phyloP scores from a whole-genome alignment of 2,113 vertebrate species.

The Myodes glareolus region DNA sequence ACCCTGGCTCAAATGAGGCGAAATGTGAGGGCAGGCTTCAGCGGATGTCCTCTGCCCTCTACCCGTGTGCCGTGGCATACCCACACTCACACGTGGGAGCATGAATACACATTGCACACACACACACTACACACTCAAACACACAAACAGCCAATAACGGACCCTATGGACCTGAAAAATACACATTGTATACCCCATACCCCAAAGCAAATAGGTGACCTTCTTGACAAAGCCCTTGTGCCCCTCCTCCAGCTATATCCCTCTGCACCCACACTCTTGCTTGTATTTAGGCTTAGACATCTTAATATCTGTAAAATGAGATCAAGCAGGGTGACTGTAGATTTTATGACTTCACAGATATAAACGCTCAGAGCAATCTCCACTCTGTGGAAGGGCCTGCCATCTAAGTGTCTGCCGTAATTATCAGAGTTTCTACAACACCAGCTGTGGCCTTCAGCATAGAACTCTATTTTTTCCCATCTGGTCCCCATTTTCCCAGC shows the following conservation, averaged over 20 bases:
- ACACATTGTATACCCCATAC: background rate
- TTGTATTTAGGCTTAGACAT: background rate
- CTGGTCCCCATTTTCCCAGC: background rate
- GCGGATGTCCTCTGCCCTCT: background rate
- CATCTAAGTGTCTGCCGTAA: background rate
- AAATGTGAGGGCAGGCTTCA: background rate
- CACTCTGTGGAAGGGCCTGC: background rate
- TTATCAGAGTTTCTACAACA: background rate
- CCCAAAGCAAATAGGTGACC: background rate
- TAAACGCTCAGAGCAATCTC: background rate
- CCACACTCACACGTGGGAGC: too few relatives aligned
- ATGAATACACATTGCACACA: background rate
- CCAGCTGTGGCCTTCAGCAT: background rate
- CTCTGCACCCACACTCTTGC: background rate
- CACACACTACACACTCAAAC: background rate
- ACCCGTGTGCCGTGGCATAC: background rate
- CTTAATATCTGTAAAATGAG: conserved; percentile 1
- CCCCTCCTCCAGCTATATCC: background rate
- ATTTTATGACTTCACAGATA: background rate
- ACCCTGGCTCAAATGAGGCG: background rate
- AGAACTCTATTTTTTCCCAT: background rate
- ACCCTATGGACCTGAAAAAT: background rate
- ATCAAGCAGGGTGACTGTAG: background rate
- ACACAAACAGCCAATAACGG: background rate
- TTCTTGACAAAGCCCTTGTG: background rate